These are phyloP conservation scores for Accipiter virgatus DNA, from an alignment of 2,113 vertebrate genomes.

Conservation along the genomic window DNA sequence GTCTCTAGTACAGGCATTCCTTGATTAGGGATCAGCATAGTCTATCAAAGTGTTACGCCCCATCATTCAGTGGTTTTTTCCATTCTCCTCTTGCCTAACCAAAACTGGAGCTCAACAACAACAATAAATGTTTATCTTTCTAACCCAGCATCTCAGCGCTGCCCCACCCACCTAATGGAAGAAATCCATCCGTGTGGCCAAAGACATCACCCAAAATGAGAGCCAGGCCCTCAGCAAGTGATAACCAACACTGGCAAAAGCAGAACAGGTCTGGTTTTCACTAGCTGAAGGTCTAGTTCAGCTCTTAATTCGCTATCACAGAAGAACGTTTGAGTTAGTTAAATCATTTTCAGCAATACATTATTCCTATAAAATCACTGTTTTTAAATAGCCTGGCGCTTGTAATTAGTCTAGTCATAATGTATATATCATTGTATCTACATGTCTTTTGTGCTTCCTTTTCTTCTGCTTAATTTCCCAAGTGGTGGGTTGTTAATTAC, in stretches of 20 bases:
- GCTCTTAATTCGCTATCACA: not conserved
- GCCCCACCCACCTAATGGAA: not conserved
- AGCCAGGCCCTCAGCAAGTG: not conserved
- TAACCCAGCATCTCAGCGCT: not conserved
- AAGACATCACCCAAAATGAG: not conserved
- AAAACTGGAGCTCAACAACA: not conserved
- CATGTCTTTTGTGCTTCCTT: not conserved
- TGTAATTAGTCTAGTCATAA: not conserved
- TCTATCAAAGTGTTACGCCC: not conserved
- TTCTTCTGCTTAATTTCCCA: constrained; percentile 10
- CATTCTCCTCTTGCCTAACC: not conserved
- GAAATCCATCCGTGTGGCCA: not conserved
- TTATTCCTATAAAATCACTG: not conserved
- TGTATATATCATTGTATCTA: not conserved
- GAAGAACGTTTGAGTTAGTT: not conserved
- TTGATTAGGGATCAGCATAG: not conserved
- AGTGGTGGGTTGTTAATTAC: constrained; percentile 18
- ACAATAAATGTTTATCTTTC: not conserved
- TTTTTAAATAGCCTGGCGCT: not conserved
- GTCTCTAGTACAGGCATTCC: not conserved
- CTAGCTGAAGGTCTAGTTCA: not conserved
- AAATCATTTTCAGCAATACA: not conserved
- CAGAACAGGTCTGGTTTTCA: not conserved
- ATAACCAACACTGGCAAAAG: not conserved
- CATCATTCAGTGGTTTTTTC: not conserved